Base-by-base conservation (phyloP, 1,140 invertebrate species). In the Choristoneura fumiferana region DNA sequence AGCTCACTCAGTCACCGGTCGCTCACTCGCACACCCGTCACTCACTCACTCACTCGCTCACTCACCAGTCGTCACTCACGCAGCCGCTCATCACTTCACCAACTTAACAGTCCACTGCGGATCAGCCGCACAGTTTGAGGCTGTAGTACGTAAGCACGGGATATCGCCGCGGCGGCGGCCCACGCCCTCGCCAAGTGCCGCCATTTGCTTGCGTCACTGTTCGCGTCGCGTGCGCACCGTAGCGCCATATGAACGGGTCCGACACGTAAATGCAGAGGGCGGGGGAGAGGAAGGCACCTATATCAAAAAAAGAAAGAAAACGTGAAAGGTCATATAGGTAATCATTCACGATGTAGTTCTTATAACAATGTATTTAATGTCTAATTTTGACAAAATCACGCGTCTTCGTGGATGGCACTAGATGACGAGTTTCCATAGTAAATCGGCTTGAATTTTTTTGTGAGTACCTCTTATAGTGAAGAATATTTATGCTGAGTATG, bases 21-120 rank as follows among this genome's bases (percentile, higher is more conserved):
- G 13, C 4, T 0, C 22, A 15, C 13, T n/a, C 0, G 39, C 37
- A 68, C 36, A 29, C 82, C 82, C 83, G 65, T 1, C n/a, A n/a
- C n/a, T n/a, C n/a, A n/a, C n/a, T n/a, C n/a, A n/a, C n/a, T n/a
- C n/a, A n/a, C n/a, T n/a, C n/a, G n/a, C n/a, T n/a, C n/a, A n/a
- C n/a, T n/a, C n/a, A n/a, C n/a, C n/a, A n/a, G n/a, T n/a, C n/a
- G n/a, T n/a, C n/a, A n/a, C n/a, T n/a, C n/a, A n/a, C n/a, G n/a
- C n/a, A n/a, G n/a, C n/a, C n/a, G 35, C 9, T 37, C 14, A 5
- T 55, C 0, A 10, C 64, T 74, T 69, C 1, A 83, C 82, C 71
- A 83, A 54, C 53, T 87, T 79, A 5, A 93, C 78, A 18, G 91
- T 91, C 90, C 91, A 92, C 14, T 92, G 78, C 2, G 92, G 92